Base-by-base conservation (phyloP, 2,797 vertebrate species). In the Lycodopsis pacificus region DNA sequence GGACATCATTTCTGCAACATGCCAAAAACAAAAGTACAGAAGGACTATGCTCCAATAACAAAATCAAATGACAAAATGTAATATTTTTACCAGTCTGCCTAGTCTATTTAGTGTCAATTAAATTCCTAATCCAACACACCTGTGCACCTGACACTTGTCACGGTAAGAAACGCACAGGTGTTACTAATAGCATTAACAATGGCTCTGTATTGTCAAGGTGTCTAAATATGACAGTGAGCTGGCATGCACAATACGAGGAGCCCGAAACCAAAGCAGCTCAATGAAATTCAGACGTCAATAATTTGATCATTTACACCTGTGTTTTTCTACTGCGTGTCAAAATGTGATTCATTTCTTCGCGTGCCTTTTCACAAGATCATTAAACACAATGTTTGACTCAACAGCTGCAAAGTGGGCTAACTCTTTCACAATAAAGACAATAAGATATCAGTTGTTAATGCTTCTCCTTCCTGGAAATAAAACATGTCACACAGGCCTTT, bases 391-490 rank as follows among this genome's bases (percentile, higher is more conserved):
- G 12, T 56, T 59, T 36, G 22, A 65, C 7, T 30, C 22, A 36
- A 20, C 27, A 53, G 48, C 38, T 27, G 10, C 34, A 64, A 53
- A 61, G 15, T n/a, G 11, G 13, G n/a, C 19, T 13, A 32, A 19
- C 34, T 32, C 7, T 9, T n/a, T 32, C 13, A 56, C 11, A 57
- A 56, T 46, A 30, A 75, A 34, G 22, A 64, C 12, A 30, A 27
- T 3, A 17, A 54, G 17, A 65, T 64, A 62, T 73, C 17, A 42
- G 14, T 3, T 65, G 30, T 66, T 22, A 15, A 57, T 62, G 8
- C 30, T 10, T 76, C 34, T 8, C n/a, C 14, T 32, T 65, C 46
- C 38, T n/a, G 14, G 38, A 81, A 79, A 73, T 54, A 46, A 62
- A 86, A 65, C 36, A 42, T 53, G 58, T 65, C 58, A 20, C 27